Percentiles rank a stretch among this genome's conserved stretches.
Evolutionary conservation across 2,888 invertebrate species (phyloP).

Genomic region (Stenoptilia bipunctidactyla): DNA sequence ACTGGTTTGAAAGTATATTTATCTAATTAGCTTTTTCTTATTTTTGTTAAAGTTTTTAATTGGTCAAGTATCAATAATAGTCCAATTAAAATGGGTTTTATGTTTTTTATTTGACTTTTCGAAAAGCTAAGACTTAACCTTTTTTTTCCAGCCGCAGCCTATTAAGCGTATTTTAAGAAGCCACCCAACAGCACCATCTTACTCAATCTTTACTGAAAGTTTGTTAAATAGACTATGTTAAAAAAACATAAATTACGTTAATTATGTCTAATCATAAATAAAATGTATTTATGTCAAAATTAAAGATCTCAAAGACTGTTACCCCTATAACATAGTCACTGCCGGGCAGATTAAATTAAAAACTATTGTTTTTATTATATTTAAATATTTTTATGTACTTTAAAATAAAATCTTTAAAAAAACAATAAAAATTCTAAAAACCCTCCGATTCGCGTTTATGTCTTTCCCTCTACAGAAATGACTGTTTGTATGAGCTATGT

Average conservation of each 20-base stretch:
- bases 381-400: conserved; percentile 6
- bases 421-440: conserved; percentile 46
- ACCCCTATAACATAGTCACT: conserved; percentile 58
- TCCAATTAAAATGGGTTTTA: too few relatives aligned
- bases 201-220: conserved; percentile 36
- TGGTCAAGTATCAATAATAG: too few relatives aligned
- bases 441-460: conserved; percentile 13
- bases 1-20: too few relatives aligned
- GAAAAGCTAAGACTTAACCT: too few relatives aligned
- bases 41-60: too few relatives aligned
- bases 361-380: conserved; percentile 34
- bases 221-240: conserved; percentile 52
- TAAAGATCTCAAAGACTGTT: conserved; percentile 53
- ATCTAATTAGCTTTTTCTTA: too few relatives aligned
- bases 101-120: too few relatives aligned
- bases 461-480: conserved; percentile 10
- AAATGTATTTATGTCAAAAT: conserved; percentile 15
- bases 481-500: too few relatives aligned
- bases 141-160: conserved; percentile 63
- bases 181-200: conserved; percentile 29
- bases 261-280: conserved; percentile 17
- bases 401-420: conserved; percentile 27
- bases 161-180: conserved; percentile 48
- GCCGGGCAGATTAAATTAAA: conserved; percentile 30
- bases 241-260: conserved; percentile 24